Conservation (phyloP, 2,113 vertebrate species). For the Microcebus griseorufus region DNA sequence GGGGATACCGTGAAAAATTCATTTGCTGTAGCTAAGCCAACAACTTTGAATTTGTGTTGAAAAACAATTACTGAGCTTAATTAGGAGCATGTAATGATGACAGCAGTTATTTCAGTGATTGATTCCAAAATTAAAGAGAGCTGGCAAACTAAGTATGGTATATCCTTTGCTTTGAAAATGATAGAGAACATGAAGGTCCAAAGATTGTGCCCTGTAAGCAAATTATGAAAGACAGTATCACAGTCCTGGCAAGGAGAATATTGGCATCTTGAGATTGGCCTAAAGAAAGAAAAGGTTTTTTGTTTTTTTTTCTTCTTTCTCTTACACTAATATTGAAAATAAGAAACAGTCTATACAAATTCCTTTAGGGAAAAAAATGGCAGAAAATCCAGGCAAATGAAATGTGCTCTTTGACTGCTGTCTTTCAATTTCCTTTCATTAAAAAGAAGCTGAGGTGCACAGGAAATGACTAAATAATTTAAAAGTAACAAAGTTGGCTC, state of each 20-base stretch:
- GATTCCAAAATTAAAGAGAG: conserved; percentile 85
- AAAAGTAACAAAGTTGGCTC: neutral
- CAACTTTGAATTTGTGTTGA: conserved; percentile 85
- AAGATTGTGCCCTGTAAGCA: neutral
- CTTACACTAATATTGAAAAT: neutral
- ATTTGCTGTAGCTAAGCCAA: conserved; percentile 82
- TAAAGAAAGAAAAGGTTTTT: accelerated
- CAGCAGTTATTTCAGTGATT: conserved; percentile 86
- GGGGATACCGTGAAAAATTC: conserved; percentile 83
- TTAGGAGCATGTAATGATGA: conserved; percentile 86
- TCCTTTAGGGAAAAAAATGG: neutral
- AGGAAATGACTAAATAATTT: neutral
- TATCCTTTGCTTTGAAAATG: conserved; percentile 67
- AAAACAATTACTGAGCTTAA: conserved; percentile 87
- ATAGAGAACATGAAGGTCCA: neutral
- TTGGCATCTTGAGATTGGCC: neutral
- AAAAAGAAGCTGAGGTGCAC: neutral
- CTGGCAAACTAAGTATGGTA: conserved; percentile 75
- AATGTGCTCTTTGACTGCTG: neutral
- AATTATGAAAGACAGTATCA: conserved; percentile 28
- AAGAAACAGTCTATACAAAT: neutral
- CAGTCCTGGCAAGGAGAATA: accelerated
- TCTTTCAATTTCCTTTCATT: neutral
- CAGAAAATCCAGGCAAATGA: neutral
- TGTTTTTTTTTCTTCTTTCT: neutral